Evolutionary conservation across 2,797 vertebrate genomes (phyloP).

Genomic region (Gymnoscopelus braueri): DNA sequence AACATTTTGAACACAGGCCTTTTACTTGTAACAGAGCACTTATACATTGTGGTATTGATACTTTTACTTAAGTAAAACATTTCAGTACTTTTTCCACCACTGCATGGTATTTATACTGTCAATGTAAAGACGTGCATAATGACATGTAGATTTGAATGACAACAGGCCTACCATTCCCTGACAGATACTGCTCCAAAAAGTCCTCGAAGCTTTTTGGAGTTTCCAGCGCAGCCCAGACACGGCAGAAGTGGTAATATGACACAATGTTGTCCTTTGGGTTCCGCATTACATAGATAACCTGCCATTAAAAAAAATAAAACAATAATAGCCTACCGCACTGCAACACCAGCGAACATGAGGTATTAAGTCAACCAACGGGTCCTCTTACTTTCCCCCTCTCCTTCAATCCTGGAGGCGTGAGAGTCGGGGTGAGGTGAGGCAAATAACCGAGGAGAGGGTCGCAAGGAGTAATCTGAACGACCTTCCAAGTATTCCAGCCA

Average conservation of each 20-base stretch:
- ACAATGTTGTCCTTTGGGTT: slow-evolving; percentile 71
- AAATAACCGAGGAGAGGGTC: slow-evolving; percentile 66
- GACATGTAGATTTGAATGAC: too few species aligned
- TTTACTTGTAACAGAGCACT: too few species aligned
- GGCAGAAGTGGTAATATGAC: slow-evolving; percentile 70
- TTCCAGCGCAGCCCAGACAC: slow-evolving; percentile 9
- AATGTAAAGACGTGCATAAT: too few species aligned
- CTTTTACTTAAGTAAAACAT: too few species aligned
- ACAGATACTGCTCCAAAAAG: slow-evolving; percentile 59
- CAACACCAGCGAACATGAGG: background rate
- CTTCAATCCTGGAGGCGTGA: slow-evolving; percentile 65
- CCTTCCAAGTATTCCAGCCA: slow-evolving; percentile 64
- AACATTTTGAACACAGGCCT: too few species aligned
- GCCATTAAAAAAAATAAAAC: background rate
- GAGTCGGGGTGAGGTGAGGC: slow-evolving; percentile 58
- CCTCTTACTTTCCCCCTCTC: slow-evolving; percentile 60
- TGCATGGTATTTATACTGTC: too few species aligned
- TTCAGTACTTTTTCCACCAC: too few species aligned
- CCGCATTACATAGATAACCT: slow-evolving; percentile 72
- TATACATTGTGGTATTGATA: too few species aligned
- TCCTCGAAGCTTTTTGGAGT: slow-evolving; percentile 58
- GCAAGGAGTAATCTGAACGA: slow-evolving; percentile 34
- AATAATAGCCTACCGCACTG: too few species aligned
- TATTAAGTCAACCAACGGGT: background rate
- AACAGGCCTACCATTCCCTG: slow-evolving; percentile 49